Evolutionary conservation across 2,888 invertebrate species (phyloP), one percentile per base, ranked within the genome.

Genomic region (Lathronympha strigana): DNA sequence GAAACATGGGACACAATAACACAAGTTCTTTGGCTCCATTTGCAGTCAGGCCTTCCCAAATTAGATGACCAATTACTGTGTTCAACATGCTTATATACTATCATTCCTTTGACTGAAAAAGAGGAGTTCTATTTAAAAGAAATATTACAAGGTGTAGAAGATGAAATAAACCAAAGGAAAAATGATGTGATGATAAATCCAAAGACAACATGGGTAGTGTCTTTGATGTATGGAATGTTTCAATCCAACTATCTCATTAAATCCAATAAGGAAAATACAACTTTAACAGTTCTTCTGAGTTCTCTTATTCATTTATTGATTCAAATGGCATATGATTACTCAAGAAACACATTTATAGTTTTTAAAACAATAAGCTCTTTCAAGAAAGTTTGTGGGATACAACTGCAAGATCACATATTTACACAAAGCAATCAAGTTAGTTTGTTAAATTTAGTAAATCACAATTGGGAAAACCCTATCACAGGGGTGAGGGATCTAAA

Each of bases 391-490:
- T 73, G 76, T 63, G 83, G 83, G 31, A 88, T 85, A 28, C 67
- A 76, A 66, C 85, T 88, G 19, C 76, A 87, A 67, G 69, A 78
- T 3, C 67, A 71, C 31, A 75, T 86, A 51, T 84, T 82, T 38
- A 77, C 72, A 62, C 71, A 71, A 60, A 71, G 76, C n/a, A 79
- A 89, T 62, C 84, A 90, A 71, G 76, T 84, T 8, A 84, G 79
- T 69, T 72, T 94, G 40, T 80, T 94, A 5, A 83, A 86, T 69
- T 80, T 94, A 67, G 86, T 93, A 6, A 93, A 93, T 73, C 92
- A 94, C 53, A 94, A 94, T 74, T 94, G 94, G 94, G 93, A 94
- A 73, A 94, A 93, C 72, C 92, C 93, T 21, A 86, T 94, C 9
- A 89, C 90, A 66, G 93, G 93, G 60, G 86, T 94, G 8, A 87